Evolutionary conservation across 2,797 vertebrate genomes (phyloP).

Genomic region (Karalla daura): DNA sequence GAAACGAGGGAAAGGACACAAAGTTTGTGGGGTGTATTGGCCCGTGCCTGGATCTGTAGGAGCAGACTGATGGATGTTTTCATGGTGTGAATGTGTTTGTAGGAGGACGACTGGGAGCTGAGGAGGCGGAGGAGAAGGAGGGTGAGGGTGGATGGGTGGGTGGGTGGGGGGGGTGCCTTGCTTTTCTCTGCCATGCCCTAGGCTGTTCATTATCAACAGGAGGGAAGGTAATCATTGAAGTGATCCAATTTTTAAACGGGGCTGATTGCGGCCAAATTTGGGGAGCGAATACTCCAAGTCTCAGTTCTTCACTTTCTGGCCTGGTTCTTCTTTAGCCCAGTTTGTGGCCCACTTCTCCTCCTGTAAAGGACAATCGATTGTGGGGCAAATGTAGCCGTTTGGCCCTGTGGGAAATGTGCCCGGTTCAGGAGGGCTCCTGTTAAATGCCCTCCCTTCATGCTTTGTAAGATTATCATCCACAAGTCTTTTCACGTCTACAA

Average conservation of each 20-base stretch:
- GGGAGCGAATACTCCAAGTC: constrained; percentile 53
- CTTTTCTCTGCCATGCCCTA: constrained; percentile 76
- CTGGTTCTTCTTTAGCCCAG: constrained; percentile 81
- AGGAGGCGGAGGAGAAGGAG: too few species aligned
- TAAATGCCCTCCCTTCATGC: neutral
- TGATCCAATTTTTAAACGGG: constrained; percentile 79
- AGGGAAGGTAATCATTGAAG: constrained; percentile 67
- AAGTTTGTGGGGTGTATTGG: neutral
- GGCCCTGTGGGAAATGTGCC: neutral
- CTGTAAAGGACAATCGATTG: constrained; percentile 50
- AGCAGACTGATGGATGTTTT: neutral
- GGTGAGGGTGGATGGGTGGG: too few species aligned
- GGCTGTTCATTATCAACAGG: constrained; percentile 79
- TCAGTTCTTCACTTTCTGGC: constrained; percentile 58
- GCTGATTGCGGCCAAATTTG: constrained; percentile 74
- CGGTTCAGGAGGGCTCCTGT: neutral
- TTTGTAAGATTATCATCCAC: too few species aligned
- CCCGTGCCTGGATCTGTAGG: too few species aligned
- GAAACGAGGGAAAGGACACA: neutral
- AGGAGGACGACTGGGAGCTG: neutral
- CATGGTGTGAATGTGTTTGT: constrained; percentile 25
- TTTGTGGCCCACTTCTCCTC: constrained; percentile 80
- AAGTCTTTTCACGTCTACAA: too few species aligned
- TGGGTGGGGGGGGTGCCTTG: constrained; percentile 1
- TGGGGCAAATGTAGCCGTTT: constrained; percentile 16